Base-by-base conservation (phyloP, 2,797 vertebrate genomes). In the Glossophaga mutica region DNA sequence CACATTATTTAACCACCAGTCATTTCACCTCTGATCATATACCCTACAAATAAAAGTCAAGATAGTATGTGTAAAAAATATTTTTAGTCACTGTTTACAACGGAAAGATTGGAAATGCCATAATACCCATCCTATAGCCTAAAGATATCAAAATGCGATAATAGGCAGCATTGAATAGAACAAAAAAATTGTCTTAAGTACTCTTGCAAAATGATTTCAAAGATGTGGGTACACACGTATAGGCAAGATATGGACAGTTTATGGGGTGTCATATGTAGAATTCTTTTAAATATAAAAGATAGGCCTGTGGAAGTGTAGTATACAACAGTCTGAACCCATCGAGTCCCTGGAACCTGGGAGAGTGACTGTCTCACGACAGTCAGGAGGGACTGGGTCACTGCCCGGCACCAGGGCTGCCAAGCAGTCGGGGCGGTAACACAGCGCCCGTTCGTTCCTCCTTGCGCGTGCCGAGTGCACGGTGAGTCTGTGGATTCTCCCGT, bases 271-370 rank as follows among this genome's bases (percentile, higher is more conserved):
- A 22, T 32, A 24, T 37, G 21, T 5, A 48, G 16, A 12, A 15
- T 29, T 52, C 7, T 19, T 50, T 67, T 77, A 16, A 70, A 29
- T 62, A 52, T 18, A 67, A 67, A 59, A 37, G 39, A 11, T 12
- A 21, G 9, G 26, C 34, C 44, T 37, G 0, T 4, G 22, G 59
- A 32, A 65, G 59, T 22, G 14, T 32, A 62, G 39, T 11, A 39
- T 6, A n/a, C 19, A n/a, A 26, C 7, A 34, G 0, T 8, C 32
- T n/a, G 19, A 57, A 2, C 11, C 32, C 15, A 16, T 1, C 14
- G 24, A 34, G 32, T 46, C 32, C 2, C 9, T 50, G 19, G 32
- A 70, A 32, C 19, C 59, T 44, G 48, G 24, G 50, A 19, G 29
- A 86, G 5, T 0, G 21, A 26, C 14, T 19, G 1, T 52, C 57